Percentiles rank a stretch among this genome's conserved stretches.
These are phyloP conservation scores for Drosophila pectinifera DNA, from an alignment of 1,140 invertebrate genomes.

Conservation along the genomic window DNA sequence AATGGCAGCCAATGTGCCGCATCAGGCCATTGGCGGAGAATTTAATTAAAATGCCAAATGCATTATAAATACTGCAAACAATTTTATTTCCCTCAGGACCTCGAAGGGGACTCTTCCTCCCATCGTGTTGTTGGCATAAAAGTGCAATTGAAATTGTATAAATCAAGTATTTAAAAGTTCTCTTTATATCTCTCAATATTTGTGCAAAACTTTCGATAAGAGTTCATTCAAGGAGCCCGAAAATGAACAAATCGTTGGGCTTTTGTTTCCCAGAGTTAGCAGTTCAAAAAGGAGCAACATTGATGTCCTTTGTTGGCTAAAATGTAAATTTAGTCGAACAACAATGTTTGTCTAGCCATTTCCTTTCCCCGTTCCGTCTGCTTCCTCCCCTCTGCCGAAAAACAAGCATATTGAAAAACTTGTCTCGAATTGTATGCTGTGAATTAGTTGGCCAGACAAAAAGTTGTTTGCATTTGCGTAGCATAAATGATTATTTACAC, in stretches of 20 bases:
- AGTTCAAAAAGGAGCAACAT: slow-evolving; percentile 48
- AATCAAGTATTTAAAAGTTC: slow-evolving; percentile 43
- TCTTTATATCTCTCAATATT: slow-evolving; percentile 25
- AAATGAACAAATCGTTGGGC: slow-evolving; percentile 71
- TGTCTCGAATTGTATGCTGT: slow-evolving; percentile 34
- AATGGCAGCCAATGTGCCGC: slow-evolving; percentile 47
- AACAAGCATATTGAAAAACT: slow-evolving; percentile 47
- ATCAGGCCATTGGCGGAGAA: slow-evolving; percentile 37
- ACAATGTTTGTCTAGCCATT: slow-evolving; percentile 37
- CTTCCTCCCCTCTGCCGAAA: background rate
- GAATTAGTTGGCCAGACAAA: slow-evolving; percentile 51
- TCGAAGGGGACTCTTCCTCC: background rate
- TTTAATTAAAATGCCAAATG: slow-evolving; percentile 79
- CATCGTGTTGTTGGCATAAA: background rate
- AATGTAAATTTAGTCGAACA: slow-evolving; percentile 41
- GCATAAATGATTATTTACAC: slow-evolving; percentile 46
- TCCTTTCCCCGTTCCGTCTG: background rate
- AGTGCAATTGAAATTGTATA: slow-evolving; percentile 36
- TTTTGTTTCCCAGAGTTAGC: slow-evolving; percentile 53
- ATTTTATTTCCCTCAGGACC: slow-evolving; percentile 15
- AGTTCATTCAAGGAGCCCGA: slow-evolving; percentile 46
- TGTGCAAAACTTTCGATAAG: slow-evolving; percentile 31
- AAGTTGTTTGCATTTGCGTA: slow-evolving; percentile 39
- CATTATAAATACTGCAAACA: slow-evolving; percentile 72
- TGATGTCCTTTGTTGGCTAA: slow-evolving; percentile 34